These are phyloP conservation scores for Ochropleura leucogaster DNA, from an alignment of 2,888 invertebrate species.

Conservation along the genomic window DNA sequence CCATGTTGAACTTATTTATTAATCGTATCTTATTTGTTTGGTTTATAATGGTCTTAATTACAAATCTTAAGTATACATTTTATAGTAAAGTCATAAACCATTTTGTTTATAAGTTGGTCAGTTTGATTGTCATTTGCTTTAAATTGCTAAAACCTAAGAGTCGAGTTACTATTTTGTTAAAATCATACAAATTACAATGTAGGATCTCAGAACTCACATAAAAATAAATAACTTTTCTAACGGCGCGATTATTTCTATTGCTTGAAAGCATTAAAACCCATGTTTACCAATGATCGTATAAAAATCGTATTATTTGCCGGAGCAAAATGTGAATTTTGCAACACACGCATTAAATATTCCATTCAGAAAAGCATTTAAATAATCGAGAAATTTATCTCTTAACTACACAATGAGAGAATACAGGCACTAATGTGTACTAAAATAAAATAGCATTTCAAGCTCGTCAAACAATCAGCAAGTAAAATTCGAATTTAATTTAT, in stretches of 20 bases:
- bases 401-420: slow-evolving; percentile 1
- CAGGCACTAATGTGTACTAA: not conserved
- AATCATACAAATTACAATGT: not conserved
- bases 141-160: not conserved
- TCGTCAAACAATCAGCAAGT: slow-evolving; percentile 23
- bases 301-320: not conserved
- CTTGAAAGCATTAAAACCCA: not conserved
- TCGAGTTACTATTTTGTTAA: not conserved
- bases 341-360: not conserved
- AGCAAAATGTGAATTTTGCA: not conserved
- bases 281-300: not conserved
- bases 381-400: not conserved
- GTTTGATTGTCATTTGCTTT: not conserved
- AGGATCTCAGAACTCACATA: not conserved
- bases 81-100: not conserved
- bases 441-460: slow-evolving; percentile 8
- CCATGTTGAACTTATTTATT: too few species aligned
- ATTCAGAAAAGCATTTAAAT: not conserved
- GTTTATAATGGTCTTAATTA: too few species aligned
- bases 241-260: not conserved
- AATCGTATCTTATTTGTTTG: too few species aligned
- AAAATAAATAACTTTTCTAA: not conserved
- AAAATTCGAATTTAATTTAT: slow-evolving; percentile 21
- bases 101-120: not conserved
- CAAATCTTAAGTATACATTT: too few species aligned